These are phyloP conservation scores for Drosophila pruinosa DNA, from an alignment of 1,140 invertebrate species.

Conservation along the genomic window DNA sequence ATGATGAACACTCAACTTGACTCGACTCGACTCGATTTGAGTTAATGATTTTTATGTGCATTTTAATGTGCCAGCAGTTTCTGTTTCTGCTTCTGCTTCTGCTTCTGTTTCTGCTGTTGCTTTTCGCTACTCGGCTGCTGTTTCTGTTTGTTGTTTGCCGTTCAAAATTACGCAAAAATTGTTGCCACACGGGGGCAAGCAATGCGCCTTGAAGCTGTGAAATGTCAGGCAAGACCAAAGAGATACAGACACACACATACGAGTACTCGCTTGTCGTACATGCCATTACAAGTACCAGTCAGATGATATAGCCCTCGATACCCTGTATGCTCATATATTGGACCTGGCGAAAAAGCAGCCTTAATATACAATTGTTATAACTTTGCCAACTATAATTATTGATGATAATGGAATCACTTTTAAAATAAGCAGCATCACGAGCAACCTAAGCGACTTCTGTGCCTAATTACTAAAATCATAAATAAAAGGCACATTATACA, in stretches of 20 bases:
- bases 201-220: constrained; percentile 32
- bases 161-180: constrained; percentile 3
- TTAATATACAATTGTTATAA: too few relatives aligned
- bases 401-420: too few relatives aligned
- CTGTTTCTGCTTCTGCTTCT: constrained; percentile 4
- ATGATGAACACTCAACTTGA: neutral
- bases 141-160: neutral
- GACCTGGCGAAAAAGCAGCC: too few relatives aligned
- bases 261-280: too few relatives aligned
- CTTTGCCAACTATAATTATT: too few relatives aligned
- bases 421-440: too few relatives aligned
- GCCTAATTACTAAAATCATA: too few relatives aligned
- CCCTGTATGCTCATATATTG: too few relatives aligned
- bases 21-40: constrained; percentile 23
- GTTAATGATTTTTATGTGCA: constrained; percentile 41
- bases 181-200: constrained; percentile 3
- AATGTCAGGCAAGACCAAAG: constrained; percentile 23
- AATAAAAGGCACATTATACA: too few relatives aligned
- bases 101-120: neutral
- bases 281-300: too few relatives aligned
- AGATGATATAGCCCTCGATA: too few relatives aligned
- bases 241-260: neutral
- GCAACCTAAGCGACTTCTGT: too few relatives aligned
- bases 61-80: constrained; percentile 30
- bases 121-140: neutral